Base-by-base conservation (phyloP, 1,140 invertebrate genomes). In the Ceratosolen solmsi region DNA sequence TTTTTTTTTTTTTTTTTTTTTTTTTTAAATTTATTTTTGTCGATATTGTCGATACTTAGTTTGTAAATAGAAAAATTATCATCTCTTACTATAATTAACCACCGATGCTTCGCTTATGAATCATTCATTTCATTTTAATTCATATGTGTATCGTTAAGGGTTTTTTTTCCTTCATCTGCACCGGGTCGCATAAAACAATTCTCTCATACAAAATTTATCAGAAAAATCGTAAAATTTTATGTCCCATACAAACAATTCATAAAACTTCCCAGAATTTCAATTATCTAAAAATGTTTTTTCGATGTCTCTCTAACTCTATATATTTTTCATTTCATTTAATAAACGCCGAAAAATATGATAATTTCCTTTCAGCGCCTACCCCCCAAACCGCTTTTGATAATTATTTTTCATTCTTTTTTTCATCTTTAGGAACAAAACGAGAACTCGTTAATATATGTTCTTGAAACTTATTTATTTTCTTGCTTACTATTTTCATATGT, bases 11-110 rank as follows among this genome's bases (percentile, higher is more conserved):
- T 56, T 63, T 30, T 74, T 79, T 27, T 79, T 58, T 49, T 73
- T 54, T 71, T 25, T 79, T 79, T 82, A 78, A 76, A 79, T 76
- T 82, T 63, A 84, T 75, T 27, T 76, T 82, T 79, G 54, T 74
- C 41, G 75, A 76, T 78, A 79, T 82, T 79, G 54, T 74, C 41
- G 75, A 76, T 78, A 79, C 76, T 79, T 79, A 82, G 86, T 87
- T 84, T 88, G 87, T 90, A 90, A 90, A 90, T 91, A 91, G 90
- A 91, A 82, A 91, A 91, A 91, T 91, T 91, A 90, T 91, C 89
- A 90, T 91, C 89, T 91, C 87, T 91, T 89, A 89, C 86, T 88
- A 87, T 90, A 86, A 86, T 89, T 56, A 76, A 90, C 86, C 89
- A 89, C 87, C 88, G 87, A 89, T 85, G 51, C 65, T 51, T 74